These are phyloP conservation scores for Leptinotarsa tumamoca DNA, from an alignment of 2,888 invertebrate genomes.

Conservation along the genomic window DNA sequence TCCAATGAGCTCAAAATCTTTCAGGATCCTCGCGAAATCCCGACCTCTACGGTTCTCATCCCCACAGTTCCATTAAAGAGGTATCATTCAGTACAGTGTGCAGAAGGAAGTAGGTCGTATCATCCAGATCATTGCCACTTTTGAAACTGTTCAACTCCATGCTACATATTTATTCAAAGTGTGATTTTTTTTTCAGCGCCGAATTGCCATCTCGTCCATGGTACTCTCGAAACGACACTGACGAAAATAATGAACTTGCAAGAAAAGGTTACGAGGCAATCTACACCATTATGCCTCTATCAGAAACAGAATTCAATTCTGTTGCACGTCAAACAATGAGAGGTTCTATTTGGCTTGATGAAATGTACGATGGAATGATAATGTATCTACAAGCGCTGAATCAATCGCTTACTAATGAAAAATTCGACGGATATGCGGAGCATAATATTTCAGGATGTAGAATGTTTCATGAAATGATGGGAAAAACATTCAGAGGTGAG, in stretches of 20 bases:
- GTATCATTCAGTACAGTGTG: too few species aligned
- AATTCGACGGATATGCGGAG: conserved; percentile 58
- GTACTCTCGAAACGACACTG: conserved; percentile 83
- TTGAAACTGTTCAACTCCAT: too few species aligned
- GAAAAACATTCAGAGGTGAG: conserved; percentile 84
- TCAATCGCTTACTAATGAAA: conserved; percentile 75
- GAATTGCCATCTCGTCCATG: conserved; percentile 79
- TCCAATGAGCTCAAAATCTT: too few species aligned
- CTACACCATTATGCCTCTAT: conserved; percentile 87
- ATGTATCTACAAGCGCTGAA: conserved; percentile 93
- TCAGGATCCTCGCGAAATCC: too few species aligned
- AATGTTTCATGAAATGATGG: conserved; percentile 88
- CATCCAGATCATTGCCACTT: too few species aligned
- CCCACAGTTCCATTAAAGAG: too few species aligned
- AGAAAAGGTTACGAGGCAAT: conserved; percentile 88
- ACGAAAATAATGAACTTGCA: conserved; percentile 85
- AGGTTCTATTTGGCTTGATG: conserved; percentile 66
- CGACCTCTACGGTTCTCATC: too few species aligned
- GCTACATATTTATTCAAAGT: neutral
- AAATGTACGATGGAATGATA: conserved; percentile 96
- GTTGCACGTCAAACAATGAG: conserved; percentile 82
- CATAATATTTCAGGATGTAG: conserved; percentile 81
- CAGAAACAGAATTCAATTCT: conserved; percentile 75
- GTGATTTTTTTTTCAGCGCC: conserved; percentile 53
- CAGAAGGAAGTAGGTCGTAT: too few species aligned